Percentiles rank a stretch among this genome's conserved stretches.
These are phyloP conservation scores for Oreochromis mossambicus DNA, from an alignment of 2,797 vertebrate genomes.

Conservation along the genomic window DNA sequence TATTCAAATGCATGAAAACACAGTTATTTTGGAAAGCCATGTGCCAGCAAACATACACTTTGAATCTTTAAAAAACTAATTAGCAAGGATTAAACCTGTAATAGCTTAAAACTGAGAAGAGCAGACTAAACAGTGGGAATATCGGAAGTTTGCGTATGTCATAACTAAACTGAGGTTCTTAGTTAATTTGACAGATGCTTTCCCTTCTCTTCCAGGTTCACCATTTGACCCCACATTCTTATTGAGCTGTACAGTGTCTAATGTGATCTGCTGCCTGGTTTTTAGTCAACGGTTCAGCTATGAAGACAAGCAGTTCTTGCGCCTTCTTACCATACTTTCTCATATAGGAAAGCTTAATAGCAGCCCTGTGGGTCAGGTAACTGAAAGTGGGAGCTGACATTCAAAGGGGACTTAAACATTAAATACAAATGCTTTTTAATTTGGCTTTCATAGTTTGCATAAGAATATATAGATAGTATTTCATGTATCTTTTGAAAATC, in stretches of 20 bases:
- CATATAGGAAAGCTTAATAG: constrained; percentile 16
- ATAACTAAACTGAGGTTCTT: too few species aligned
- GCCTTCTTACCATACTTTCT: background rate
- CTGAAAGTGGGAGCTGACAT: background rate
- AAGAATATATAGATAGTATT: background rate
- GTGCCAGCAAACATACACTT: too few species aligned
- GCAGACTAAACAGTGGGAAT: too few species aligned
- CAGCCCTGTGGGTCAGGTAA: constrained; percentile 49
- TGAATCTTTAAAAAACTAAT: too few species aligned
- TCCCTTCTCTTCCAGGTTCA: constrained; percentile 10
- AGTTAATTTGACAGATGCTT: too few species aligned
- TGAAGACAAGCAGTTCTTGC: constrained; percentile 6
- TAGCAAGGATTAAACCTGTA: too few species aligned
- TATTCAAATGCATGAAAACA: too few species aligned
- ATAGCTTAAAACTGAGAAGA: too few species aligned
- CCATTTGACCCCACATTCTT: constrained; percentile 49
- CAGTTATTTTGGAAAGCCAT: too few species aligned
- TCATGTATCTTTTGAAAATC: background rate
- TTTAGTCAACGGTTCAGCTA: constrained; percentile 73
- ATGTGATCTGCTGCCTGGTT: constrained; percentile 74
- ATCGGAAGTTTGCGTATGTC: too few species aligned
- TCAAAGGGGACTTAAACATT: too few species aligned
- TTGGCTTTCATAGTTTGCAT: background rate
- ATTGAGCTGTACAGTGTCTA: constrained; percentile 65
- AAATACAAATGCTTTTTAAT: background rate